These are phyloP conservation scores for Kryptolebias ocellatus DNA, from an alignment of 2,797 vertebrate genomes.

Conservation along the genomic window DNA sequence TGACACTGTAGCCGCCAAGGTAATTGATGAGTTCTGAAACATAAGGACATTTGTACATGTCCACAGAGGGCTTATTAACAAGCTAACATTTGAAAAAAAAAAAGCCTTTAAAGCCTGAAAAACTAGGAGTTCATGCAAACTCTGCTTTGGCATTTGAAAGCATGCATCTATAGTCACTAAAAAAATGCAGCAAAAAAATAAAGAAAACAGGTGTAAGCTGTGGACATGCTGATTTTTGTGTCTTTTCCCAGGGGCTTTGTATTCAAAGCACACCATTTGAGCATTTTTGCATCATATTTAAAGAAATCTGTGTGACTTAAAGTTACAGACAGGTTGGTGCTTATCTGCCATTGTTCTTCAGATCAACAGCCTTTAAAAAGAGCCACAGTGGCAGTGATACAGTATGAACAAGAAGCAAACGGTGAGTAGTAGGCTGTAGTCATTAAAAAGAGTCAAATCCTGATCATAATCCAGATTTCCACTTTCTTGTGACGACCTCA, in stretches of 20 bases:
- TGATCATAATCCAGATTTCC: too few species aligned
- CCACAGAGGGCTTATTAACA: neutral
- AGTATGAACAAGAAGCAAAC: too few species aligned
- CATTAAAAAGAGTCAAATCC: too few species aligned
- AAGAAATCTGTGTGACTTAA: neutral
- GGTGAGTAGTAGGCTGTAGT: too few species aligned
- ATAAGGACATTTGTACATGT: neutral
- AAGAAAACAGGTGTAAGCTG: neutral
- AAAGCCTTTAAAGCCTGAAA: neutral
- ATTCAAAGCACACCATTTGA: neutral
- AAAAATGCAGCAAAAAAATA: neutral
- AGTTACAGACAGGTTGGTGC: neutral
- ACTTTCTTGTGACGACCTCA: too few species aligned
- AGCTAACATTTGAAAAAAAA: conserved; percentile 11
- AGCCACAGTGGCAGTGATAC: conserved; percentile 5
- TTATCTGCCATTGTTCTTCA: neutral
- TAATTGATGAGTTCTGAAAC: neutral
- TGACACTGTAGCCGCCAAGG: neutral
- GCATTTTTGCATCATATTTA: neutral
- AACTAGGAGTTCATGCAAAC: neutral
- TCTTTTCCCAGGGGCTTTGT: neutral
- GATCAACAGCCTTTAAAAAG: neutral
- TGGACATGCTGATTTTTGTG: neutral
- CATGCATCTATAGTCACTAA: neutral
- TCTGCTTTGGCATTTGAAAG: neutral